Percentiles rank a stretch among this genome's conserved stretches.
Conservation (phyloP, 2,797 vertebrate genomes). For the Poecilia picta region DNA sequence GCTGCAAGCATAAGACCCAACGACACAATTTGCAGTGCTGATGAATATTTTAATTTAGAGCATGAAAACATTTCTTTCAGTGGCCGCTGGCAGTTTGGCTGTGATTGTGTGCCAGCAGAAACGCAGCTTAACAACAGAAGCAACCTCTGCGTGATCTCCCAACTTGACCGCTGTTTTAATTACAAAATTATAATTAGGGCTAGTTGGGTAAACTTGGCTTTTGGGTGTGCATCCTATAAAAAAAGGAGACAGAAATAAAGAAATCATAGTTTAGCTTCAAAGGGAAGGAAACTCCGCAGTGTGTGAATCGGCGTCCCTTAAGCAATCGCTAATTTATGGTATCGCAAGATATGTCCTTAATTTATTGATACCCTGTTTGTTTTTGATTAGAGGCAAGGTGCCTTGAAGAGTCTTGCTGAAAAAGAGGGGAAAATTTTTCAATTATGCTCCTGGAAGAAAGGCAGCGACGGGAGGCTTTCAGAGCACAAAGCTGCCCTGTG, state of each 20-base stretch:
- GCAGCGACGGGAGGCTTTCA: conserved; percentile 75
- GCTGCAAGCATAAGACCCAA: conserved; percentile 52
- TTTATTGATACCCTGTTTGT: conserved; percentile 77
- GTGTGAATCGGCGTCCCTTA: conserved; percentile 41
- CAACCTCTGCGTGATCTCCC: conserved; percentile 65
- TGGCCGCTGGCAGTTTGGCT: conserved; percentile 61
- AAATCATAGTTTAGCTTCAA: conserved; percentile 31
- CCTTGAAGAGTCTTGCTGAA: conserved; percentile 53
- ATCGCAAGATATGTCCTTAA: conserved; percentile 71
- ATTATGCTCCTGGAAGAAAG: conserved; percentile 75
- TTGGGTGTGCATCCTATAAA: conserved; percentile 25
- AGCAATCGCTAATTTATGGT: conserved; percentile 66
- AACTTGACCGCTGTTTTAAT: conserved; percentile 74
- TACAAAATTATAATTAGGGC: conserved; percentile 68
- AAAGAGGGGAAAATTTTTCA: conserved; percentile 60
- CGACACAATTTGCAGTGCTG: conserved; percentile 54
- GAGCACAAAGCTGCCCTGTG: conserved; percentile 78
- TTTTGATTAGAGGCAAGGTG: conserved; percentile 71
- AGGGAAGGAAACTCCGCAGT: conserved; percentile 22
- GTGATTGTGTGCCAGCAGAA: conserved; percentile 61
- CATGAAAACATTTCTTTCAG: conserved; percentile 66
- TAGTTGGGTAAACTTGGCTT: conserved; percentile 57
- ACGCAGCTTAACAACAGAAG: conserved; percentile 58
- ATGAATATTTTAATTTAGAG: conserved; percentile 74
- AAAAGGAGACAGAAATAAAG: conserved; percentile 30